Evolutionary conservation across 2,113 vertebrate species (phyloP).

Genomic region (Engystomops pustulosus): DNA sequence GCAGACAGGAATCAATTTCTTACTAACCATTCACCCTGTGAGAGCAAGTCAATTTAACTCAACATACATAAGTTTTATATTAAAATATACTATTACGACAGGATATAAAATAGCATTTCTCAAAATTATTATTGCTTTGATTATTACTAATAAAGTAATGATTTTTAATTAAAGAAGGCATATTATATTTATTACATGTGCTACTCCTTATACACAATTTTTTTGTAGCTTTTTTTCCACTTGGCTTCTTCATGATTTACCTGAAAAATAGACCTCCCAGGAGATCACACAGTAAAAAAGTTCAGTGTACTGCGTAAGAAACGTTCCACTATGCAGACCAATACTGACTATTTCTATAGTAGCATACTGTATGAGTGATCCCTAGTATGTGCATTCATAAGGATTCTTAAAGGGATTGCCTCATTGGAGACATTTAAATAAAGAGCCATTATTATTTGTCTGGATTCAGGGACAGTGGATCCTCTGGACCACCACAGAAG

Average conservation of each 20-base stretch:
- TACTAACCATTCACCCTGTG: not conserved
- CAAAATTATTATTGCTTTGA: not conserved
- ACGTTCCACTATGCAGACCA: too few relatives aligned
- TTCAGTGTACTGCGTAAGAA: too few relatives aligned
- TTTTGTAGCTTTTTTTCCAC: too few relatives aligned
- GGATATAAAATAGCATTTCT: not conserved
- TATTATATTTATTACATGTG: not conserved
- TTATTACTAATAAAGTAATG: not conserved
- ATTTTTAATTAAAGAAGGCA: not conserved
- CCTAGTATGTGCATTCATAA: too few relatives aligned
- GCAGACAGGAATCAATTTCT: constrained; percentile 38
- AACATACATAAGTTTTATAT: constrained; percentile 8
- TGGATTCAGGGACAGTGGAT: too few relatives aligned
- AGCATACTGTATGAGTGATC: too few relatives aligned
- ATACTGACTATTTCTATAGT: too few relatives aligned
- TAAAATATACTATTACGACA: not conserved
- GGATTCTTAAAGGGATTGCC: too few relatives aligned
- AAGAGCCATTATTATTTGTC: too few relatives aligned
- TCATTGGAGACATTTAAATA: too few relatives aligned
- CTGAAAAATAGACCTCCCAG: not conserved
- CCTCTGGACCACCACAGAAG: too few relatives aligned
- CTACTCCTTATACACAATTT: too few relatives aligned
- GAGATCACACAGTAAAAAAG: not conserved
- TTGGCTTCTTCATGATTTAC: not conserved
- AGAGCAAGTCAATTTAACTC: constrained; percentile 26